A percentile compares a stretch with the other conserved stretches of the same genome.
Conservation (phyloP, 30 jellyfish, hydroid and myxozoan species). For the Turritopsis rubra region DNA sequence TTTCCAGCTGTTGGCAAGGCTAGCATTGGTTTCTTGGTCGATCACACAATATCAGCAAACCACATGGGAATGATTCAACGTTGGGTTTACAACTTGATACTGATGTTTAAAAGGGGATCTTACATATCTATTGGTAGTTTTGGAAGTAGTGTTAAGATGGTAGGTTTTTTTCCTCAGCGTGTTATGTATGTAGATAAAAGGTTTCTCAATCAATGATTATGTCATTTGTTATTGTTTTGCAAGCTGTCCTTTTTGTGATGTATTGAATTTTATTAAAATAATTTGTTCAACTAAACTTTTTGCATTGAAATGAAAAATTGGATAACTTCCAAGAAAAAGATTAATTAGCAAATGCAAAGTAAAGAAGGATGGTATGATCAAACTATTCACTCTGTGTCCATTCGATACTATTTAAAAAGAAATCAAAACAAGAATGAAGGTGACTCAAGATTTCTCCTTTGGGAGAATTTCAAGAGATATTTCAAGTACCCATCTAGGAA, state of each 20-base stretch:
- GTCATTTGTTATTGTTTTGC: no score
- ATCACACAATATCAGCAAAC: constrained; percentile 59
- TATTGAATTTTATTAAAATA: not conserved
- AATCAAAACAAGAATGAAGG: no score
- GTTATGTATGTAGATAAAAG: not conserved
- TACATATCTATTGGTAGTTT: constrained; percentile 66
- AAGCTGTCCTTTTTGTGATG: no score
- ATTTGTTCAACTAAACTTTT: not conserved
- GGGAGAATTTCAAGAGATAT: no score
- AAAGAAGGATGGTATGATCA: no score
- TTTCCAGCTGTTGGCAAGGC: constrained; percentile 70
- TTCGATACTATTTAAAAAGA: no score
- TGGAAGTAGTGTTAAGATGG: constrained; percentile 70
- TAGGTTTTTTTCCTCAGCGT: constrained; percentile 17
- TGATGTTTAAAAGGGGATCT: constrained; percentile 79
- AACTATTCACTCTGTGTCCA: no score
- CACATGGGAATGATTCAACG: constrained; percentile 80
- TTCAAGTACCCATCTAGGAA: no score
- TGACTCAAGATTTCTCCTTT: no score
- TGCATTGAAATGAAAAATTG: not conserved
- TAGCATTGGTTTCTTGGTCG: constrained; percentile 73
- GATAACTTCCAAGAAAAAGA: no score
- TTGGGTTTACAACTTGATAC: constrained; percentile 60
- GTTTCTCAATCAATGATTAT: not conserved
- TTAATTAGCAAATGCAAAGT: no score